Base-by-base conservation (phyloP, 53 echinoderm and acorn worm species). In the Actinopyga echinites region DNA sequence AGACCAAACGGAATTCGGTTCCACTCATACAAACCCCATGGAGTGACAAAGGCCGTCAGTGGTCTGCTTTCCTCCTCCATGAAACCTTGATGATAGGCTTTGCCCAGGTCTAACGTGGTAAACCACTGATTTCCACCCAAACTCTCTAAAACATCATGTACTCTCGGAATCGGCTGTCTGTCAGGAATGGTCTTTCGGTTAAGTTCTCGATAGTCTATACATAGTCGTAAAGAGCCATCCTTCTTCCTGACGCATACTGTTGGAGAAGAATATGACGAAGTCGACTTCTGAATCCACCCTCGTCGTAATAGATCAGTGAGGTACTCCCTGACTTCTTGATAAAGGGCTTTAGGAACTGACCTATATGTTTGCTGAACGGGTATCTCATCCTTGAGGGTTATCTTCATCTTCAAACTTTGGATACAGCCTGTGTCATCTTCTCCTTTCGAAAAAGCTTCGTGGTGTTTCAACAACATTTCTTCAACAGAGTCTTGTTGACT, bases 1-100 rank as follows among this genome's bases (percentile, higher is more conserved):
- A 91, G 49, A 0, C 91, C 88, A 64, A 91, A 91, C 22, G 89
- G 89, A 7, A 90, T 86, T 10, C 90, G 73, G n/a, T 60, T 36
- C 90, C 85, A 89, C 25, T 89, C 89, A 21, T 64, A 53, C 0
- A 83, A 43, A 20, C 85, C 85, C 85, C 74, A 61, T 20, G 85
- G 60, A n/a, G n/a, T n/a, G n/a, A n/a, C n/a, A n/a, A n/a, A n/a
- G n/a, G n/a, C n/a, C n/a, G n/a, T n/a, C n/a, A 73, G 6, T 17
- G 37, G 36, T 3, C 40, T 36, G 34, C 71, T 37, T 2, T 35
- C 32, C 11, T 36, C 43, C 11, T 5, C 0, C 40, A 71, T 37
- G 20, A 71, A 71, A n/a, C 71, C 71, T n/a, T 71, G 42, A 8
- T 71, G 71, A 42, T 71, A 71, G 1, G 71, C 71, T 23, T 71